Evolutionary conservation across 92 coral and sea anemone genomes (phyloP), one percentile per base, ranked within the genome.

Genomic region (Heliopora coerulea): DNA sequence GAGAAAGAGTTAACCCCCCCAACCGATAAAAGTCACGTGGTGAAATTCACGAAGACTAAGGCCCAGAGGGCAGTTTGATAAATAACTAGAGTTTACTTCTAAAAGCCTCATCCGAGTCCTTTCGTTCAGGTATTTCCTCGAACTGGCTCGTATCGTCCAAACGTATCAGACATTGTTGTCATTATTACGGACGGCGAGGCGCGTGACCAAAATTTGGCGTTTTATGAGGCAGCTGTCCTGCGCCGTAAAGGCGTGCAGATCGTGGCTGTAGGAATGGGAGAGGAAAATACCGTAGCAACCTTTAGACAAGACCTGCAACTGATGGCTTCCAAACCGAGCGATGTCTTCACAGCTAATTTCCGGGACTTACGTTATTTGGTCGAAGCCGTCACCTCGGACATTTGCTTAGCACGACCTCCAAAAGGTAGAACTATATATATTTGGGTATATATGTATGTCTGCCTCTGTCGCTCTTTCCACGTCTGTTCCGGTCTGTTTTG

Each of bases 181-280:
- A 70, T 70, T 33, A 42, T 70, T 3, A 70, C 77, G 42, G 77
- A 70, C 33, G 77, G 77, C 19, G 77, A 70, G n/a, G 77, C 77
- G n/a, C 77, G 63, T 52, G 77, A 70, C 63, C 62, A 63, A 21
- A 20, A 18, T 62, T 27, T 29, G 31, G 77, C 77, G 23, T 30
- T 70, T 13, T 20, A 52, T 11, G 63, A 70, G 27, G 63, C 77
- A 20, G 63, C 2, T 3, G 41, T 52, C 13, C 35, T 70, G 33
- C 77, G 77, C 31, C 17, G 21, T 28, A 70, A 70, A 70, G 63
- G 63, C 12, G 50, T 70, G 19, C 77, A 70, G 31, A 54, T 70
- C 41, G 24, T 70, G 10, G 50, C 77, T 3, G 37, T 70, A 14
- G 77, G 77, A 2, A 70, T 70, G 77, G 77, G 77, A 14, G 63